phyloP scores from a whole-genome alignment of 2,888 invertebrate genomes.

The Pristionchus maxplancki region DNA sequence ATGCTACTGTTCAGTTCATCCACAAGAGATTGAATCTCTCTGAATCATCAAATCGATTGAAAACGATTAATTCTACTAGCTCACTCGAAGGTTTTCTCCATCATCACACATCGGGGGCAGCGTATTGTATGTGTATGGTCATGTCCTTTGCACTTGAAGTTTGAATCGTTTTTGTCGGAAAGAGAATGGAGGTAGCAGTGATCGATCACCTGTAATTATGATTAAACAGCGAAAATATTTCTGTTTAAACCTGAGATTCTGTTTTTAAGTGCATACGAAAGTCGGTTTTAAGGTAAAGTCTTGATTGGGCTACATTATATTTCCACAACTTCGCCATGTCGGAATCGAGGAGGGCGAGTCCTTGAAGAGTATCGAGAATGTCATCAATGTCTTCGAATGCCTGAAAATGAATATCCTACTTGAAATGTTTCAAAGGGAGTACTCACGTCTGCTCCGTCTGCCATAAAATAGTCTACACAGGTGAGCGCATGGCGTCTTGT shows the following conservation, averaged over 20 bases:
- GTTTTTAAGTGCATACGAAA: background rate
- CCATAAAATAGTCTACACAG: background rate
- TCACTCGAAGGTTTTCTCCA: background rate
- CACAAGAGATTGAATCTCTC: background rate
- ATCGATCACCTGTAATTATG: background rate
- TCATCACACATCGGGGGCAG: background rate
- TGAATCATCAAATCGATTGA: background rate
- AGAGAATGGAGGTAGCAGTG: background rate
- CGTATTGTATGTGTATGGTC: background rate
- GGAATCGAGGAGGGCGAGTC: background rate
- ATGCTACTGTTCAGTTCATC: background rate
- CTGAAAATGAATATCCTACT: background rate
- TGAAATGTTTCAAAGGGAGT: too few species aligned
- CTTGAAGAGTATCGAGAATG: background rate
- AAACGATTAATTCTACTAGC: background rate
- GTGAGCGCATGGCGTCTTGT: background rate
- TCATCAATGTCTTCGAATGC: background rate
- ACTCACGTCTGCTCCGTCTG: background rate
- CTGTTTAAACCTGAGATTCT: background rate
- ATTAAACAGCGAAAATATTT: background rate
- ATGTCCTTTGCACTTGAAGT: background rate
- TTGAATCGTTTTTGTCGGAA: background rate
- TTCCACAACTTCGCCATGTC: background rate
- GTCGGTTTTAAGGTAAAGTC: background rate
- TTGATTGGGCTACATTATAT: background rate